phyloP scores from a whole-genome alignment of 2,113 vertebrate species.

The Nymphicus hollandicus region DNA sequence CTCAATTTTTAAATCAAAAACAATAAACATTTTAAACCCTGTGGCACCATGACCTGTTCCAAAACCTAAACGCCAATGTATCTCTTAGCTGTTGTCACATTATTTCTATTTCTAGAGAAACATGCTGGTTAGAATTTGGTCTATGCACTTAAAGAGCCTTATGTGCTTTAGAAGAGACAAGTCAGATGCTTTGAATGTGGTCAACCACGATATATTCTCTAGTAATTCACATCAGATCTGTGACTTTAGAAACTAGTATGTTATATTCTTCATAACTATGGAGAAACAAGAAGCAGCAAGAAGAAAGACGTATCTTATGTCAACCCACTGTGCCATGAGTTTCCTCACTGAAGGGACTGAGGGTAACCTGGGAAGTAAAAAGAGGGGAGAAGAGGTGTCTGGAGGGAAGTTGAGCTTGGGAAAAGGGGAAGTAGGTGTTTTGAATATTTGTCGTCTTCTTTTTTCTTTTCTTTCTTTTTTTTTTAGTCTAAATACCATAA shows the following conservation, averaged over 20 bases:
- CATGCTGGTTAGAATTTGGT: neutral
- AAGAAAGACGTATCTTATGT: neutral
- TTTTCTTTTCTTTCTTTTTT: neutral
- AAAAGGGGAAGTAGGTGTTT: neutral
- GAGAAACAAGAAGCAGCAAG: neutral
- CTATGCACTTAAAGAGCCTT: neutral
- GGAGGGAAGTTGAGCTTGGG: neutral
- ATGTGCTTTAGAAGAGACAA: neutral
- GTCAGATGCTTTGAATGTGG: neutral
- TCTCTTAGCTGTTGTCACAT: neutral
- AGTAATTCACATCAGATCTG: neutral
- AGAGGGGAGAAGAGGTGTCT: neutral
- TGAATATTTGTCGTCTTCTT: neutral
- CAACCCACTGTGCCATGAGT: fast-evolving
- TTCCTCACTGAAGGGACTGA: neutral
- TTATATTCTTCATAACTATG: neutral
- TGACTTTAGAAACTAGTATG: neutral
- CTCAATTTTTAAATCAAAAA: neutral
- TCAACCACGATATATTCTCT: neutral
- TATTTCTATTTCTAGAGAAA: neutral
- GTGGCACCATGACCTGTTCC: neutral
- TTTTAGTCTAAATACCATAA: neutral
- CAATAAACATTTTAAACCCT: neutral
- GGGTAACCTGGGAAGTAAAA: neutral
- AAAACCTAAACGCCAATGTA: neutral